Evolutionary conservation across 2,113 vertebrate genomes (phyloP).

Genomic region (Alectura lathami): DNA sequence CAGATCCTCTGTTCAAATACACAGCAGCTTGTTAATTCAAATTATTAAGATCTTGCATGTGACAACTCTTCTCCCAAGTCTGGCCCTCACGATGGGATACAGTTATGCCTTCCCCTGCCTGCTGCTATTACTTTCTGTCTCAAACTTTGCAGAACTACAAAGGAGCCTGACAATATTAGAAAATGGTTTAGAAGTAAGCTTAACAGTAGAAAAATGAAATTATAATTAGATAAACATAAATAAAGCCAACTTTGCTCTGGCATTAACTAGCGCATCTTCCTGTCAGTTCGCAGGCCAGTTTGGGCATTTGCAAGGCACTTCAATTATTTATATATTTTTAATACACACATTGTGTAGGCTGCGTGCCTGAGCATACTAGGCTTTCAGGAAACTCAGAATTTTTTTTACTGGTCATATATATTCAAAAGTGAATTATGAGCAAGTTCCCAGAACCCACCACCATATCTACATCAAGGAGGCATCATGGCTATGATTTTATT

Average conservation of each 20-base stretch:
- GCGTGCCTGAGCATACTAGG: background rate
- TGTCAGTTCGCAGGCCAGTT: background rate
- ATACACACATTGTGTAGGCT: background rate
- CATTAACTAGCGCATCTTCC: background rate
- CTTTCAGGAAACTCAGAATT: background rate
- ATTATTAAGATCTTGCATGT: background rate
- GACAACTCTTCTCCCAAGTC: background rate
- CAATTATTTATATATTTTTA: background rate
- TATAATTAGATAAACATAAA: conserved; percentile 15
- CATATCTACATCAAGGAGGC: background rate
- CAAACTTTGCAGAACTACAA: background rate
- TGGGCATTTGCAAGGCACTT: background rate
- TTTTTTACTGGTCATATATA: background rate
- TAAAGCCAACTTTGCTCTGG: background rate
- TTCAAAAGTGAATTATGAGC: background rate
- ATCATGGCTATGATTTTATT: background rate
- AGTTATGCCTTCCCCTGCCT: background rate
- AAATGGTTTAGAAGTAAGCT: background rate
- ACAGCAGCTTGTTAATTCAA: background rate
- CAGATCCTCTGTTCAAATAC: background rate
- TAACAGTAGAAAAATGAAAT: background rate
- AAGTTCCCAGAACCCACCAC: background rate
- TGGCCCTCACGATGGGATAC: background rate
- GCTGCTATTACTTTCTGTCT: background rate
- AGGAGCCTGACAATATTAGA: background rate